Evolutionary conservation across 2,888 invertebrate species (phyloP).

Genomic region (Brassicogethes aeneus): DNA sequence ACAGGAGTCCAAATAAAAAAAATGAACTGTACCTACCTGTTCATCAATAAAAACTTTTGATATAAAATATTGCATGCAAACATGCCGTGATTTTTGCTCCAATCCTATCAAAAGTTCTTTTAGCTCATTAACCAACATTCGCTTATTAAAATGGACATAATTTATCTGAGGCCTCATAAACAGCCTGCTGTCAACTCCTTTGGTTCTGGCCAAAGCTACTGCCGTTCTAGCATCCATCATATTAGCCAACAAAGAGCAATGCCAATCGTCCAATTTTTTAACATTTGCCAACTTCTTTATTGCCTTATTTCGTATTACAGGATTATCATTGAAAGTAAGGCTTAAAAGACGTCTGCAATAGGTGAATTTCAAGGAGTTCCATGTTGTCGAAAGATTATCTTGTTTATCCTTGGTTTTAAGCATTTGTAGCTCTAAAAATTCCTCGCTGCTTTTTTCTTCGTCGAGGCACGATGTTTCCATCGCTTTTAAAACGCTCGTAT

Average conservation of each 20-base stretch:
- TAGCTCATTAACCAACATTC: constrained; percentile 35
- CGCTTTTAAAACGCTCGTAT: constrained; percentile 31
- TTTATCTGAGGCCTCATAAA: constrained; percentile 59
- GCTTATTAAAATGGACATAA: constrained; percentile 30
- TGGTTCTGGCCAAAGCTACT: constrained; percentile 65
- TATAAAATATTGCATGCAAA: constrained; percentile 44
- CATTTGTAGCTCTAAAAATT: constrained; percentile 18
- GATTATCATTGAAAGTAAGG: constrained; percentile 56
- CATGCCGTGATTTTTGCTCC: constrained; percentile 38
- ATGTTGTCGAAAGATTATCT: constrained; percentile 17
- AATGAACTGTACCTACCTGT: no score
- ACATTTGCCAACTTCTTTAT: constrained; percentile 55
- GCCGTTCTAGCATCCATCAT: constrained; percentile 69
- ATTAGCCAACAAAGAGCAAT: constrained; percentile 60
- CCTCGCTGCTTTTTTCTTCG: constrained; percentile 16
- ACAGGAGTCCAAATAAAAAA: no score
- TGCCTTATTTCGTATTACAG: constrained; percentile 54
- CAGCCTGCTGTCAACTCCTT: constrained; percentile 60
- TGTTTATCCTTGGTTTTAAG: constrained; percentile 8
- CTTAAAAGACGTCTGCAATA: constrained; percentile 55
- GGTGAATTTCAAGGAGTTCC: constrained; percentile 31
- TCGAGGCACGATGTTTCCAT: constrained; percentile 23
- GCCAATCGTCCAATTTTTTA: constrained; percentile 47
- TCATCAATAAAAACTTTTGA: constrained; percentile 38
- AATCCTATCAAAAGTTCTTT: constrained; percentile 39